Evolutionary conservation across 2,888 invertebrate species (phyloP), one percentile per base, ranked within the genome.

Genomic region (Tupiocoris notatus): DNA sequence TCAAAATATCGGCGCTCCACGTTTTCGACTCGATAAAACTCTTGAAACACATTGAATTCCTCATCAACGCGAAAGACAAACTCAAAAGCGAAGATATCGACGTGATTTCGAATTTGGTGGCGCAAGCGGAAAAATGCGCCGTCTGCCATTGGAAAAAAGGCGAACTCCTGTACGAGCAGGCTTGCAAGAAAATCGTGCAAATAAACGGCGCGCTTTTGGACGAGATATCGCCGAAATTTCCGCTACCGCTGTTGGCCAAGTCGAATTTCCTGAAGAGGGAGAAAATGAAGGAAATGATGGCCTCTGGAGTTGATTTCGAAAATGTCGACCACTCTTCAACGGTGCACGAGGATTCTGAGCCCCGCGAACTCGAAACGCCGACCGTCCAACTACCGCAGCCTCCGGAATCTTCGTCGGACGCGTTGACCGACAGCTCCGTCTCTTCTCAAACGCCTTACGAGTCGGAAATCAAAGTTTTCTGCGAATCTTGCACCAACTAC

Each of bases 191-290:
- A 24, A 73, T 73, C 0, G 62, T 62, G 7, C 7, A 63, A 63
- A 63, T 21, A 63, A 18, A 54, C 1, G 3, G 24, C 3, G 54
- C 24, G n/a, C 56, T 54, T 0, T n/a, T 17, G 18, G 59, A 59
- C 7, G 18, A 2, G 18, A 59, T 22, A 17, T 25, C 24, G 21
- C 62, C 73, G 1, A 61, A 62, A 54, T 73, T 73, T 21, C 61
- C 61, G 6, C 9, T 62, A 0, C 25, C 23, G 1, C 20, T 73
- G 21, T 20, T 73, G 62, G 18, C 56, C 7, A 73, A 62, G 73
- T 73, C 73, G 0, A 17, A 1, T 3, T 73, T 62, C 18, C 62
- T 73, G 54, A 73, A 54, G 54, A 62, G 20, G 63, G 73, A 73
- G 54, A 73, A 63, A 39, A 39, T 73, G 20, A 20, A 58, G 39